Percentiles rank a stretch among this genome's conserved stretches.
Conservation (phyloP, 2,797 vertebrate species). For the Rhadinocentrus ornatus region DNA sequence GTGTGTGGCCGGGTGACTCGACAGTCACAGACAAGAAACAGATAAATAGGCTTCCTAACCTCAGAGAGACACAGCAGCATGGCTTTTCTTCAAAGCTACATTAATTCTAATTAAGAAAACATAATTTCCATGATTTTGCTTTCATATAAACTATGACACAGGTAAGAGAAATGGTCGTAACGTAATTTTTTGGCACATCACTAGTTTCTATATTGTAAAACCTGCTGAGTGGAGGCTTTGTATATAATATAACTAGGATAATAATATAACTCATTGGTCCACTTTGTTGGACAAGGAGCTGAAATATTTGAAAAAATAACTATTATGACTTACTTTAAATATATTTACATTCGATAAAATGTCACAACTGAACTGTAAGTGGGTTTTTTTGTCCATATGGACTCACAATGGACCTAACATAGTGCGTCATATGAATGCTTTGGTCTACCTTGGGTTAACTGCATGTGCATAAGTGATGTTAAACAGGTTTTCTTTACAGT, state of each 20-base stretch:
- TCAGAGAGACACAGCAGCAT: constrained; percentile 23
- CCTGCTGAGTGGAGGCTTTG: constrained; percentile 47
- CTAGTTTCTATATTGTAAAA: constrained; percentile 36
- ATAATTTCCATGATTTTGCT: constrained; percentile 56
- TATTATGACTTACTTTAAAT: background rate
- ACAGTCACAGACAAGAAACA: constrained; percentile 75
- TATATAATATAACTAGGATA: background rate
- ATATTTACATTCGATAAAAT: background rate
- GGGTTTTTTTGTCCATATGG: background rate
- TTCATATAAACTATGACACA: constrained; percentile 40
- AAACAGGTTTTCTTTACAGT: background rate
- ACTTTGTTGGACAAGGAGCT: background rate
- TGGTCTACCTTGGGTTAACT: background rate
- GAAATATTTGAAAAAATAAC: background rate
- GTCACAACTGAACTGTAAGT: background rate
- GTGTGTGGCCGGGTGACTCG: constrained; percentile 71
- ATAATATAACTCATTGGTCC: background rate
- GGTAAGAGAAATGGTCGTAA: constrained; percentile 41
- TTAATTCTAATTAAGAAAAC: constrained; percentile 68
- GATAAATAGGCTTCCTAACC: constrained; percentile 72
- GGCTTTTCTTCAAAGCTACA: constrained; percentile 46
- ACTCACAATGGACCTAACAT: background rate
- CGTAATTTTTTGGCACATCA: constrained; percentile 24
- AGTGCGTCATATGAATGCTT: background rate
- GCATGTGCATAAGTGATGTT: background rate